Evolutionary conservation across 2,113 vertebrate genomes (phyloP).

Genomic region (Strix aluco): DNA sequence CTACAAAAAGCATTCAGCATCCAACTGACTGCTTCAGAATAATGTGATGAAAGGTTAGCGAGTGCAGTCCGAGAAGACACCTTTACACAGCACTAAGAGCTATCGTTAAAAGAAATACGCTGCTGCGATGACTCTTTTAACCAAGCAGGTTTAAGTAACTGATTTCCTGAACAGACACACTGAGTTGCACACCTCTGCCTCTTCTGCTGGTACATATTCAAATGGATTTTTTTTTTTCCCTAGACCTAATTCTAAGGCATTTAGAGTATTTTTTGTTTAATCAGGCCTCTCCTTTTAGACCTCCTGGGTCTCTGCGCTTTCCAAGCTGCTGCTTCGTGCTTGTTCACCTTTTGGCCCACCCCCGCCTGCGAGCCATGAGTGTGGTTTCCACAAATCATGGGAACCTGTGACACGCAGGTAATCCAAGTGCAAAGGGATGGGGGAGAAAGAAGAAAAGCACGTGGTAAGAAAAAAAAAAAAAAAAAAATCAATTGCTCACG

Average conservation of each 20-base stretch:
- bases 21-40: conserved; percentile 21
- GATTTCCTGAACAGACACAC: background rate
- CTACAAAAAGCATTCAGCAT: conserved; percentile 22
- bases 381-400: accelerated
- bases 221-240: background rate
- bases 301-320: background rate
- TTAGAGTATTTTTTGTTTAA: background rate
- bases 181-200: background rate
- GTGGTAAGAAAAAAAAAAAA: background rate
- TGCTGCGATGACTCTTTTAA: background rate
- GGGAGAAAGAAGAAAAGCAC: background rate
- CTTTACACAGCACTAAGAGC: background rate
- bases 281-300: background rate
- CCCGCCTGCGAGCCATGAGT: accelerated
- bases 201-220: background rate
- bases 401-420: accelerated
- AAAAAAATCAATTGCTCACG: accelerated
- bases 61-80: background rate
- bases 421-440: background rate
- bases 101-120: background rate
- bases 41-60: background rate
- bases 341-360: background rate
- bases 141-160: background rate
- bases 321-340: background rate
- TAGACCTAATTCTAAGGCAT: background rate